Conservation (phyloP, 2,113 vertebrate species). For the Chroicocephalus ridibundus region DNA sequence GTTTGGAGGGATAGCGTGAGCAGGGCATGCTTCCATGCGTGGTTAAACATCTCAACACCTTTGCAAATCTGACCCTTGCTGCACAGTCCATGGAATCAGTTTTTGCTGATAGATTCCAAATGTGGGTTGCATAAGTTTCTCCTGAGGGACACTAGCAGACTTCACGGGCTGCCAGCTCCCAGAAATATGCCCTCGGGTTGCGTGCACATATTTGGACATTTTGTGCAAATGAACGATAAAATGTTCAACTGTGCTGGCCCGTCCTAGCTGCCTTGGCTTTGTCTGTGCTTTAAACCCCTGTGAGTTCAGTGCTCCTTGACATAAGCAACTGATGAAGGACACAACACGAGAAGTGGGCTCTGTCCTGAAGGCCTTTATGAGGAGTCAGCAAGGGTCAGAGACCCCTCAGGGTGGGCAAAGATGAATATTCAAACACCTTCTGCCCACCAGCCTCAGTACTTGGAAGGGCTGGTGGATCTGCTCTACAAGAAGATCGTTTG, state of each 20-base stretch:
- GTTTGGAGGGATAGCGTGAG: not conserved
- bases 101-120: slow-evolving; percentile 22
- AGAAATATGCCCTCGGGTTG: slow-evolving; percentile 40
- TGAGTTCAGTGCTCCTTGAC: not conserved
- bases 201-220: slow-evolving; percentile 66
- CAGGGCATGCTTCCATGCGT: not conserved
- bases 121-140: slow-evolving; percentile 17
- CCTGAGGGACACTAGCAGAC: slow-evolving; percentile 45
- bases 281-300: not conserved
- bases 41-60: slow-evolving; percentile 32
- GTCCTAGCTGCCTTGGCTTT: not conserved
- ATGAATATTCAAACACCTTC: not conserved
- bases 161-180: slow-evolving; percentile 50
- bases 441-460: not conserved
- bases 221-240: slow-evolving; percentile 49
- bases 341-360: fast-evolving
- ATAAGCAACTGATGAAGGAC: not conserved
- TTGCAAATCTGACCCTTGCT: not conserved
- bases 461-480: not conserved
- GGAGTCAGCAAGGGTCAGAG: not conserved
- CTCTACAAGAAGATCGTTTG: not conserved
- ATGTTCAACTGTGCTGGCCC: not conserved
- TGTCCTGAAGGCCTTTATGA: not conserved
- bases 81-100: not conserved
- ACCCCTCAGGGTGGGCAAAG: not conserved